Evolutionary conservation across 2,113 vertebrate species (phyloP), one percentile per base, ranked within the genome.

Genomic region (Mobula birostris): DNA sequence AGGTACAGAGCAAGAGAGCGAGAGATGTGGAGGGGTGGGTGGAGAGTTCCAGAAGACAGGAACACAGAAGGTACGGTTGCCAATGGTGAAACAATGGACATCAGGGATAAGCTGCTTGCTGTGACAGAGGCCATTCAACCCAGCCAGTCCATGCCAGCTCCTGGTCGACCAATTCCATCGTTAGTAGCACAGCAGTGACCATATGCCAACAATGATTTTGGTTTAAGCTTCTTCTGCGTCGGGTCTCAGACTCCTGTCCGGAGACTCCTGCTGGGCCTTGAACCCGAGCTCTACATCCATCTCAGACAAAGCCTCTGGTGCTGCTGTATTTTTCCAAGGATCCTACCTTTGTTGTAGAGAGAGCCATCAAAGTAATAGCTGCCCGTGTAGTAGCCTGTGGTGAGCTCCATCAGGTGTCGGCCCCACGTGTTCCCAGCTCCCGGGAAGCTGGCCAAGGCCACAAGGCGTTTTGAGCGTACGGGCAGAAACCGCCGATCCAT

Each of bases 331-430:
- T 94, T 78, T 29, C 92, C 94, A 0, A 11, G 2, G 70, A 14
- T 12, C 95, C 94, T 95, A 98, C 99, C 99, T 98, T 99, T 99
- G 95, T 99, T 99, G 96, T 99, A 99, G 66, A 99, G 98, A 3
- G 98, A 99, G 1, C 98, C 99, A 0, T 99, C 99, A 0, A 99
- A 99, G 96, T 99, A 99, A 95, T 98, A 99, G 96, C 99, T 99
- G 96, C 99, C 99, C 0, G 98, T 99, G 96, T 99, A 99, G 96
- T 98, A 99, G 94, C 99, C 99, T 0, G 98, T 99, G 95, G 98
- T 98, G 68, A 99, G 94, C 95, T 99, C 99, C 0, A 99, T 98
- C 85, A 99, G 98, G 96, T 99, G 99, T 0, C 99, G 97, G 0
- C 98, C 98, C 99, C 99, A 99, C 0, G 99, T 99, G 96, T 99